phyloP scores from a whole-genome alignment of 2,797 vertebrate genomes.

The Rhinatrema bivittatum region DNA sequence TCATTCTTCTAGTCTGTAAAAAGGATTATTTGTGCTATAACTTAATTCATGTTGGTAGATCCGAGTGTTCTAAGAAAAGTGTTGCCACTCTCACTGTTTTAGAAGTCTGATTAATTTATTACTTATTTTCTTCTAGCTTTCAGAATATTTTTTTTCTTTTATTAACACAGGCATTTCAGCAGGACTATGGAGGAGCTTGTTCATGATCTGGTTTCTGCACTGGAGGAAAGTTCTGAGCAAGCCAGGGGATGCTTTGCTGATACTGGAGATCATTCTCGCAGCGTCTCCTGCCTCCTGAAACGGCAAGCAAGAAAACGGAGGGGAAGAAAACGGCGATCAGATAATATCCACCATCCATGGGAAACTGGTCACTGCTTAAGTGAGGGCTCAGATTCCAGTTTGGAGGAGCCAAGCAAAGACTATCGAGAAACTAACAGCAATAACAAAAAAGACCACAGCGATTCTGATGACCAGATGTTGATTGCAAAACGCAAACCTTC shows the following conservation, averaged over 20 bases:
- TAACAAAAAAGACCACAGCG: slow-evolving; percentile 82
- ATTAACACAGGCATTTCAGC: slow-evolving; percentile 80
- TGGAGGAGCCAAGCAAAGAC: slow-evolving; percentile 87
- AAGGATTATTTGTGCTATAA: no score
- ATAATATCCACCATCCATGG: slow-evolving; percentile 83
- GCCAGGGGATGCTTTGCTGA: slow-evolving; percentile 87
- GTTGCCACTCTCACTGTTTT: no score
- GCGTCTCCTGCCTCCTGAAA: slow-evolving; percentile 84
- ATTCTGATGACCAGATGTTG: slow-evolving; percentile 88
- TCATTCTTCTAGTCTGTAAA: no score
- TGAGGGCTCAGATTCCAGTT: slow-evolving; percentile 92
- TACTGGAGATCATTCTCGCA: slow-evolving; percentile 83
- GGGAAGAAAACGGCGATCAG: slow-evolving; percentile 84
- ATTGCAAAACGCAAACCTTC: slow-evolving; percentile 82
- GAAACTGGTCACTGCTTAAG: slow-evolving; percentile 85
- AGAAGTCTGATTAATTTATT: no score
- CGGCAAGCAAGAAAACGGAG: slow-evolving; percentile 88
- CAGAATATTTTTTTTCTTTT: background rate
- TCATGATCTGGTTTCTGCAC: slow-evolving; percentile 91
- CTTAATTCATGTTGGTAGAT: no score
- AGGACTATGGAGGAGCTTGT: slow-evolving; percentile 97
- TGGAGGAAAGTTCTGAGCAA: slow-evolving; percentile 81
- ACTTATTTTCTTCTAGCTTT: no score
- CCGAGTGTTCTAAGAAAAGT: no score
- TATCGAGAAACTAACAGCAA: slow-evolving; percentile 66